Evolutionary conservation across 2,888 invertebrate species (phyloP).

Genomic region (Callimorpha dominula): DNA sequence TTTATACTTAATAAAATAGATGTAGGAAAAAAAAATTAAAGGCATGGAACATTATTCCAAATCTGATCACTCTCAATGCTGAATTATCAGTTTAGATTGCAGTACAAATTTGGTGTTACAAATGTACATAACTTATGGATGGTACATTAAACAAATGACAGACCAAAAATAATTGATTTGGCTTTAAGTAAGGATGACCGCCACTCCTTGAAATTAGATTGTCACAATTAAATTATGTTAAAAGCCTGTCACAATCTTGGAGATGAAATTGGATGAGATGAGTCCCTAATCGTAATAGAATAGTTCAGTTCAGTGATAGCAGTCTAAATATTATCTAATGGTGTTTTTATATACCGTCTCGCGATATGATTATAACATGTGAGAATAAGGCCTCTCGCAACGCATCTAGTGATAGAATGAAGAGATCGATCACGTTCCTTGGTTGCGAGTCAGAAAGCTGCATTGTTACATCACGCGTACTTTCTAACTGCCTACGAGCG

Average conservation of each 20-base stretch:
- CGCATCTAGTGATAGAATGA: constrained; percentile 57
- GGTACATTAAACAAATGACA: neutral
- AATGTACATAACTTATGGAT: neutral
- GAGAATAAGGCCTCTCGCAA: constrained; percentile 55
- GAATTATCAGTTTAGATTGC: neutral
- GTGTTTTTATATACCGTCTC: constrained; percentile 11
- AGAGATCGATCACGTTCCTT: constrained; percentile 70
- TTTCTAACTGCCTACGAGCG: constrained; percentile 71
- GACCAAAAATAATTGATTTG: neutral
- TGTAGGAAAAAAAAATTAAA: neutral
- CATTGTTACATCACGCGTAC: constrained; percentile 78
- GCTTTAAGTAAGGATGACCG: neutral
- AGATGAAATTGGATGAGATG: neutral
- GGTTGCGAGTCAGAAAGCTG: constrained; percentile 56
- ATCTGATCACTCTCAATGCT: neutral
- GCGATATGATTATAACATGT: constrained; percentile 1
- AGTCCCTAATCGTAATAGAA: neutral
- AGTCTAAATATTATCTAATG: neutral
- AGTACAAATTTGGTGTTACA: neutral
- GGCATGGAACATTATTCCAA: neutral
- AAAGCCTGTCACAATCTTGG: neutral
- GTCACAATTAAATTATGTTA: neutral
- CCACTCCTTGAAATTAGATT: neutral
- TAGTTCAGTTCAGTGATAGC: neutral
- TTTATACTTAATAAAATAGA: neutral